phyloP scores from a whole-genome alignment of 1,140 invertebrate genomes.

The Chelonus insularis region DNA sequence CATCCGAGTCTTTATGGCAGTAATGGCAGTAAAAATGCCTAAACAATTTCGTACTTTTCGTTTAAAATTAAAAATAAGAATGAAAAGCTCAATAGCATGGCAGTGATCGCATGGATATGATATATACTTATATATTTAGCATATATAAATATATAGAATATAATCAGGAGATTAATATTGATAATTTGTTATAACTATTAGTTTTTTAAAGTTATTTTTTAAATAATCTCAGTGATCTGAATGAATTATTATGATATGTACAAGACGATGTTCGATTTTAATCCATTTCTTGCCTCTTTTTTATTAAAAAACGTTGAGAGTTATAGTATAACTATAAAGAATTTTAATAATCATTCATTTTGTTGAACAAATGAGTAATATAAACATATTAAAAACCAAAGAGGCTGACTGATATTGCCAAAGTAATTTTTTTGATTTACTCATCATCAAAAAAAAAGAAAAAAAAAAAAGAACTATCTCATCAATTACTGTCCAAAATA shows the following conservation, averaged over 20 bases:
- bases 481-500: constrained; percentile 35
- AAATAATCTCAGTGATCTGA: too few species aligned
- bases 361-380: too few species aligned
- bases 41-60: constrained; percentile 19
- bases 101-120: constrained; percentile 21
- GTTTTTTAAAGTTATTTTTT: too few species aligned
- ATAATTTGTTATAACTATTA: too few species aligned
- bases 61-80: constrained; percentile 21
- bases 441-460: constrained; percentile 15
- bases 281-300: too few species aligned
- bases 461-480: constrained; percentile 8
- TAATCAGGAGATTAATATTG: too few species aligned
- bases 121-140: background rate
- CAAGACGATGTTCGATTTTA: too few species aligned
- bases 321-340: too few species aligned
- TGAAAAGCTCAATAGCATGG: constrained; percentile 39
- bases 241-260: too few species aligned
- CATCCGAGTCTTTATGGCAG: constrained; percentile 61
- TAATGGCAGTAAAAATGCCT: constrained; percentile 54
- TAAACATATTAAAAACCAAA: constrained; percentile 46
- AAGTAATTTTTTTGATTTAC: constrained; percentile 46
- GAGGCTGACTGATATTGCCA: constrained; percentile 61
- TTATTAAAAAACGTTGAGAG: too few species aligned
- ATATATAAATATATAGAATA: too few species aligned
- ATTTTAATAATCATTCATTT: too few species aligned